Percentiles rank a stretch among this genome's conserved stretches.
phyloP scores from a whole-genome alignment of 1,140 invertebrate genomes.

The Drosophila kikkawai region DNA sequence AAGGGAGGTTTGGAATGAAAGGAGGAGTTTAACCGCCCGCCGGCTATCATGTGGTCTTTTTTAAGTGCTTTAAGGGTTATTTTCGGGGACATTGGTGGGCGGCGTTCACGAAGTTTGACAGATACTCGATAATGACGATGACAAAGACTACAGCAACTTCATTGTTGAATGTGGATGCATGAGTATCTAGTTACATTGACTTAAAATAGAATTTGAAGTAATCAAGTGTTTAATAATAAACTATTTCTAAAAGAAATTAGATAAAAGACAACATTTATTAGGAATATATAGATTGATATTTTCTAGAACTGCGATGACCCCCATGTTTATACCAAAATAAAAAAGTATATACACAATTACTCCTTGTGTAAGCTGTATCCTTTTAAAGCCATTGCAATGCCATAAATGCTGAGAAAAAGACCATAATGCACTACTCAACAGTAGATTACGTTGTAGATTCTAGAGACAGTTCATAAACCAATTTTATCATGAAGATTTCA shows the following conservation, averaged over 20 bases:
- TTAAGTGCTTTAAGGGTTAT: constrained; percentile 79
- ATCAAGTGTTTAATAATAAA: neutral
- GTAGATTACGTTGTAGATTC: constrained; percentile 47
- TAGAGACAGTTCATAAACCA: constrained; percentile 68
- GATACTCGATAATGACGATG: constrained; percentile 77
- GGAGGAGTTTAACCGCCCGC: constrained; percentile 28
- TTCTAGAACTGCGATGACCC: no score
- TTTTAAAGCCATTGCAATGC: neutral
- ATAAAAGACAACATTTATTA: no score
- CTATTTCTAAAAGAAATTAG: no score
- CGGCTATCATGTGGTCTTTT: constrained; percentile 74
- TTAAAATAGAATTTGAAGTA: constrained; percentile 53
- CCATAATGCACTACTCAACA: constrained; percentile 52
- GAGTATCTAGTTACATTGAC: constrained; percentile 8
- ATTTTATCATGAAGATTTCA: constrained; percentile 64
- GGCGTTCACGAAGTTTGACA: constrained; percentile 41
- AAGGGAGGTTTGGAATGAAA: constrained; percentile 6
- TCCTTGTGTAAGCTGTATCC: no score
- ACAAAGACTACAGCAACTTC: constrained; percentile 53
- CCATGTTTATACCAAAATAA: neutral
- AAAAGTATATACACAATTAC: neutral
- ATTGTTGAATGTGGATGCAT: constrained; percentile 40
- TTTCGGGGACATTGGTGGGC: constrained; percentile 60
- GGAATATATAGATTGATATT: no score
- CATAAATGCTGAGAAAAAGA: constrained; percentile 23